Conservation (phyloP, 2,888 invertebrate species). For the Acanthosoma haemorrhoidale region DNA sequence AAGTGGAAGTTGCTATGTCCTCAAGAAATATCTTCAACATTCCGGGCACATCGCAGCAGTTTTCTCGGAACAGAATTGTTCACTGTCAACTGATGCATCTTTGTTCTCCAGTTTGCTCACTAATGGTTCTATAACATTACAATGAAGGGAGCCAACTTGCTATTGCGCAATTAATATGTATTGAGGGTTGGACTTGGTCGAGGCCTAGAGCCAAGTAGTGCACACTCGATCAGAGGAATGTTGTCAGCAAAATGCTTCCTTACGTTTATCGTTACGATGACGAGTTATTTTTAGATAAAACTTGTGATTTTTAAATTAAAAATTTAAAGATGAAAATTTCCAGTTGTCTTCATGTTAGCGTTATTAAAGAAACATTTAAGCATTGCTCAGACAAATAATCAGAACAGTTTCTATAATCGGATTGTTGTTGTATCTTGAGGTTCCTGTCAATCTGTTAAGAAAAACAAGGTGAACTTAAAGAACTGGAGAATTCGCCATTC, state of each 20-base stretch:
- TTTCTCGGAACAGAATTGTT: not conserved
- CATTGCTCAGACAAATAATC: too few relatives aligned
- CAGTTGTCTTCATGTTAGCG: too few relatives aligned
- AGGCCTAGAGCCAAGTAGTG: not conserved
- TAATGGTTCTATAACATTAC: not conserved
- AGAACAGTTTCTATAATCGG: too few relatives aligned
- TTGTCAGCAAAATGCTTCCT: not conserved
- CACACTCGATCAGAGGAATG: not conserved
- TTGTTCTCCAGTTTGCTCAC: not conserved
- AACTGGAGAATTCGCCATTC: too few relatives aligned
- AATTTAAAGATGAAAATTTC: too few relatives aligned
- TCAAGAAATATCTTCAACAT: not conserved
- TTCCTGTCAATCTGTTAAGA: too few relatives aligned
- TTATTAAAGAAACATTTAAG: too few relatives aligned
- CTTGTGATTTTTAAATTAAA: too few relatives aligned
- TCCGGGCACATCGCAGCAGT: not conserved
- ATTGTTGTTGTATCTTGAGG: too few relatives aligned
- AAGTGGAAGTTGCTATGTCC: not conserved
- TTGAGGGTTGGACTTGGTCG: not conserved
- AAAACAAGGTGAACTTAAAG: too few relatives aligned
- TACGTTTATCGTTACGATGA: not conserved
- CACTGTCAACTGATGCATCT: not conserved
- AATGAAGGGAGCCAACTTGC: not conserved
- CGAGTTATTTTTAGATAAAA: not conserved
- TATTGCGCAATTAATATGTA: not conserved